Evolutionary conservation across 1,140 invertebrate genomes (phyloP).

Genomic region (Plectrocnemia conspersa): DNA sequence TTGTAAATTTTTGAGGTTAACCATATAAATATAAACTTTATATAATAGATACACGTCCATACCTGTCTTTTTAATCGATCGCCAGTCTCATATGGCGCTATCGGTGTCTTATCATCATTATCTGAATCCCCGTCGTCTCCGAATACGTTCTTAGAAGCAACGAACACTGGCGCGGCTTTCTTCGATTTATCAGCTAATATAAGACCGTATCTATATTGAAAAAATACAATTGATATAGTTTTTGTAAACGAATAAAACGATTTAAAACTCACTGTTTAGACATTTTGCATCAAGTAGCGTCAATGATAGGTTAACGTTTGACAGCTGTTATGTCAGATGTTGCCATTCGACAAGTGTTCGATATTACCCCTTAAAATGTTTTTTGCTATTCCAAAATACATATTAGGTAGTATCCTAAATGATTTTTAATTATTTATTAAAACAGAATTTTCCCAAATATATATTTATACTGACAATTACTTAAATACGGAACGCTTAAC

Average conservation of each 20-base stretch:
- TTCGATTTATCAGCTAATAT: slow-evolving; percentile 43
- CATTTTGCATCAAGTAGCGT: neutral
- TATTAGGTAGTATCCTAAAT: no score
- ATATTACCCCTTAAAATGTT: no score
- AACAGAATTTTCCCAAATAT: no score
- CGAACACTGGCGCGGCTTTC: slow-evolving; percentile 38
- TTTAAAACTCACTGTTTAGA: slow-evolving; percentile 3
- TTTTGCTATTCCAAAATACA: no score
- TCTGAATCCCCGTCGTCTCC: slow-evolving; percentile 49
- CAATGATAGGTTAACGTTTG: neutral
- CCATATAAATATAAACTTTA: neutral
- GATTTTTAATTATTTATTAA: no score
- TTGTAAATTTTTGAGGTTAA: neutral
- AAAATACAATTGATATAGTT: neutral
- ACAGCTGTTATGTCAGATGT: no score
- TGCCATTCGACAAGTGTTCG: no score
- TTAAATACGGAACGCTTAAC: no score
- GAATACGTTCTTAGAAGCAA: slow-evolving; percentile 48
- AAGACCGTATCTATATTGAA: slow-evolving; percentile 49
- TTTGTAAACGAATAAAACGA: neutral
- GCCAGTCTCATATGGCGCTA: slow-evolving; percentile 37
- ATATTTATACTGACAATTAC: no score
- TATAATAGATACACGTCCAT: slow-evolving; percentile 8
- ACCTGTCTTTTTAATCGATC: slow-evolving; percentile 46
- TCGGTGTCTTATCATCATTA: slow-evolving; percentile 39